Evolutionary conservation across 2,888 invertebrate species (phyloP).

Genomic region (Drosophila multiciliata): DNA sequence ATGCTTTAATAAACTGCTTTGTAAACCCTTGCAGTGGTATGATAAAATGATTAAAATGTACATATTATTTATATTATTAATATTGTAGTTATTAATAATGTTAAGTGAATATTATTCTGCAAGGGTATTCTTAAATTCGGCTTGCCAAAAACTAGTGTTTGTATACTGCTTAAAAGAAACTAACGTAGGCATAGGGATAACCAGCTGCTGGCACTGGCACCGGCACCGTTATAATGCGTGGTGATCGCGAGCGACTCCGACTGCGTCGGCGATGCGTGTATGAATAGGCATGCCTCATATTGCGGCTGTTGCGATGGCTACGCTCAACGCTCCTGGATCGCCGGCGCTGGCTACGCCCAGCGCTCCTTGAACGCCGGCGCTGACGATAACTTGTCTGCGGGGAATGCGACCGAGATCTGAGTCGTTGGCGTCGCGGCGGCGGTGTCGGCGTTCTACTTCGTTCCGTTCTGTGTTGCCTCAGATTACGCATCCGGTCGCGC

Average conservation of each 20-base stretch:
- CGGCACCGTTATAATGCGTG: constrained; percentile 71
- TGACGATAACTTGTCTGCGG: constrained; percentile 7
- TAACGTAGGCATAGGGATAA: constrained; percentile 45
- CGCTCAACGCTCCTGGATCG: constrained; percentile 34
- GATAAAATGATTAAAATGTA: neutral
- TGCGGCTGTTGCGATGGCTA: constrained; percentile 19
- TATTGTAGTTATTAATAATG: neutral
- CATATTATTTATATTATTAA: neutral
- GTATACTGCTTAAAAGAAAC: constrained; percentile 2
- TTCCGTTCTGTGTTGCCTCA: constrained; percentile 33
- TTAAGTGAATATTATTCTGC: neutral
- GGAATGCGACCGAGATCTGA: constrained; percentile 40
- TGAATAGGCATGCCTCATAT: neutral
- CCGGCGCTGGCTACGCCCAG: constrained; percentile 29
- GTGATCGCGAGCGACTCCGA: constrained; percentile 43
- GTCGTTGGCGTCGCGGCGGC: constrained; percentile 22
- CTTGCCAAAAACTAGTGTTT: neutral
- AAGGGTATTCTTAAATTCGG: neutral
- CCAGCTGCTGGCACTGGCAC: constrained; percentile 60
- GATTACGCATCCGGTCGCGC: constrained; percentile 48
- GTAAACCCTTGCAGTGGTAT: neutral
- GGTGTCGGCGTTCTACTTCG: constrained; percentile 11
- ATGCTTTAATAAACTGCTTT: neutral
- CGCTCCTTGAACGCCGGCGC: constrained; percentile 28
- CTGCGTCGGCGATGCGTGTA: constrained; percentile 25